A percentile compares a stretch with the other conserved stretches of the same genome.
Conservation (phyloP, 2,797 vertebrate species). For the Macropus fuliginosus region DNA sequence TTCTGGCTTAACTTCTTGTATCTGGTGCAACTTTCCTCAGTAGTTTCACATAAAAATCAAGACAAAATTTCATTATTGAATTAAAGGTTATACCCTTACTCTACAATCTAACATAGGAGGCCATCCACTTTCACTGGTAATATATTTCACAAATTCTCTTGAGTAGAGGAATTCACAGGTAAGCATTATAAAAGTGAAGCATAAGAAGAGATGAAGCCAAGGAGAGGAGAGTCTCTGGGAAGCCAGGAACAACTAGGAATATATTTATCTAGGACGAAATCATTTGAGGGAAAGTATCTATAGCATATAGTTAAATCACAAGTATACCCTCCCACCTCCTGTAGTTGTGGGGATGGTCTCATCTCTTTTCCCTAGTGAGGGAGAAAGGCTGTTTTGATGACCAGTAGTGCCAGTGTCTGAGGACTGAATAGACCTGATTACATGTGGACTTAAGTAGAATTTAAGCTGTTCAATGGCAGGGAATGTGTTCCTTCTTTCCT, state of each 20-base stretch:
- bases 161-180: background rate
- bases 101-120: background rate
- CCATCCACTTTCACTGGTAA: background rate
- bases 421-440: background rate
- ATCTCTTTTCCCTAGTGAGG: background rate
- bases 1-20: background rate
- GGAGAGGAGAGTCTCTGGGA: background rate
- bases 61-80: background rate
- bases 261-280: background rate
- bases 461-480: conserved; percentile 36
- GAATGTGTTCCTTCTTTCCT: background rate
- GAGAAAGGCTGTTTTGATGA: background rate
- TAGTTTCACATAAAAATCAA: background rate
- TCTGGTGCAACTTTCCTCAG: background rate
- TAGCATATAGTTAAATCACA: background rate
- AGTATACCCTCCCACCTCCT: background rate
- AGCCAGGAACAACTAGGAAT: background rate
- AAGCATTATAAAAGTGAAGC: background rate
- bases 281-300: background rate
- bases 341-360: background rate
- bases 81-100: background rate
- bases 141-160: background rate
- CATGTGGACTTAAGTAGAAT: background rate
- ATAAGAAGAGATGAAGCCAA: background rate
- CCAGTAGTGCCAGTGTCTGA: background rate